These are phyloP conservation scores for Siniperca undulata DNA, from an alignment of 2,797 vertebrate species.

Conservation along the genomic window DNA sequence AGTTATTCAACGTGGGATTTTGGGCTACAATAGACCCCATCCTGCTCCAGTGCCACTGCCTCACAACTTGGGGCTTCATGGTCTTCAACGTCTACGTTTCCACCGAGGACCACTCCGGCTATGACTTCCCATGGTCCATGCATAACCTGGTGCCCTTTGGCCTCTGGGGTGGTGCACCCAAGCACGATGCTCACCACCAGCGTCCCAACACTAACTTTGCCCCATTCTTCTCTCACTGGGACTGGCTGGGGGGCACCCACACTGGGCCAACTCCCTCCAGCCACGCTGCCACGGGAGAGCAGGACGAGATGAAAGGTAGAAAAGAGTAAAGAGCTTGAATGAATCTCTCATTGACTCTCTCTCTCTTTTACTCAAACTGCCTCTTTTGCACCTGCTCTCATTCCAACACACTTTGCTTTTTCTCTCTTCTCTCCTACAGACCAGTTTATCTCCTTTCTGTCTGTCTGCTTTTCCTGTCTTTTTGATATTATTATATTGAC, in stretches of 20 bases:
- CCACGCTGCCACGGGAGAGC: constrained; percentile 42
- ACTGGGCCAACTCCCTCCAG: constrained; percentile 43
- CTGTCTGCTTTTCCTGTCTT: constrained; percentile 7
- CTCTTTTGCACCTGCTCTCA: constrained; percentile 38
- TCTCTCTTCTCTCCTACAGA: neutral
- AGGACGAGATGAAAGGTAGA: constrained; percentile 60
- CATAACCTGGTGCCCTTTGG: constrained; percentile 87
- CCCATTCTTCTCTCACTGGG: constrained; percentile 89
- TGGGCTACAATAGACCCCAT: constrained; percentile 88
- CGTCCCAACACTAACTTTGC: constrained; percentile 86
- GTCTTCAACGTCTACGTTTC: constrained; percentile 88
- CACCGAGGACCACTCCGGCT: constrained; percentile 89
- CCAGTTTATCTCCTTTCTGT: neutral
- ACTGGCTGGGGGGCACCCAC: constrained; percentile 86
- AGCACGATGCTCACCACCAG: constrained; percentile 87
- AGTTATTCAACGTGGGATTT: constrained; percentile 87
- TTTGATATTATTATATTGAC: neutral
- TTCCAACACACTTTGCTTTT: constrained; percentile 6
- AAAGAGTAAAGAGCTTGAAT: constrained; percentile 65
- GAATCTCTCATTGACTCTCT: constrained; percentile 51
- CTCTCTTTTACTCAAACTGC: constrained; percentile 35
- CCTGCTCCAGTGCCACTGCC: constrained; percentile 87
- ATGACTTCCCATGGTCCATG: constrained; percentile 88
- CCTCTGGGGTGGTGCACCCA: constrained; percentile 86
- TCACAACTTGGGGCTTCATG: constrained; percentile 89